These are phyloP conservation scores for Sebastes schlegelii DNA, from an alignment of 2,113 vertebrate genomes.

Conservation along the genomic window DNA sequence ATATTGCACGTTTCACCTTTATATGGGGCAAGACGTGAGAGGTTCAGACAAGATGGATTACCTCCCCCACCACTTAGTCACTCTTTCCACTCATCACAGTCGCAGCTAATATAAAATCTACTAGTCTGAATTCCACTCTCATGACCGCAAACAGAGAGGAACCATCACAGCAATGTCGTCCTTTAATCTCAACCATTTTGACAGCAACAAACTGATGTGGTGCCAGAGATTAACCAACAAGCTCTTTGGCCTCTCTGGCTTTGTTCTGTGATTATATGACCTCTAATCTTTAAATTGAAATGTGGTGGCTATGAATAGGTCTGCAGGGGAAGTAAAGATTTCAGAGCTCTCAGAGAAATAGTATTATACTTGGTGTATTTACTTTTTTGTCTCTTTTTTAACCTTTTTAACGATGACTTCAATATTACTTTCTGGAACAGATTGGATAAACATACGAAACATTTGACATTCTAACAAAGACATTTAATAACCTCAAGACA, in stretches of 20 bases:
- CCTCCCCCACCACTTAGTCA: background rate
- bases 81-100: background rate
- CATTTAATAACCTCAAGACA: background rate
- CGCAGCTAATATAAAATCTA: background rate
- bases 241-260: constrained; percentile 1
- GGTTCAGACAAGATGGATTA: background rate
- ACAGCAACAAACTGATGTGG: constrained; percentile 4
- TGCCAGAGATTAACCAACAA: constrained; percentile 19
- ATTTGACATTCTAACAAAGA: background rate
- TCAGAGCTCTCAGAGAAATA: background rate
- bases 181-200: constrained; percentile 18
- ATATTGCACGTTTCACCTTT: background rate
- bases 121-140: background rate
- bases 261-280: constrained; percentile 38
- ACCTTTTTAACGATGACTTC: background rate
- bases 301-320: constrained; percentile 9
- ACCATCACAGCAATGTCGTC: background rate
- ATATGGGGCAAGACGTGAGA: background rate
- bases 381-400: background rate
- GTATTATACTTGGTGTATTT: background rate
- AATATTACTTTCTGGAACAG: background rate
- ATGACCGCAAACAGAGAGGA: background rate
- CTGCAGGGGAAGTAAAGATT: background rate
- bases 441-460: background rate
- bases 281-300: constrained; percentile 30